Evolutionary conservation across 2,888 invertebrate genomes (phyloP).

Genomic region (Drosophila pegasa): DNA sequence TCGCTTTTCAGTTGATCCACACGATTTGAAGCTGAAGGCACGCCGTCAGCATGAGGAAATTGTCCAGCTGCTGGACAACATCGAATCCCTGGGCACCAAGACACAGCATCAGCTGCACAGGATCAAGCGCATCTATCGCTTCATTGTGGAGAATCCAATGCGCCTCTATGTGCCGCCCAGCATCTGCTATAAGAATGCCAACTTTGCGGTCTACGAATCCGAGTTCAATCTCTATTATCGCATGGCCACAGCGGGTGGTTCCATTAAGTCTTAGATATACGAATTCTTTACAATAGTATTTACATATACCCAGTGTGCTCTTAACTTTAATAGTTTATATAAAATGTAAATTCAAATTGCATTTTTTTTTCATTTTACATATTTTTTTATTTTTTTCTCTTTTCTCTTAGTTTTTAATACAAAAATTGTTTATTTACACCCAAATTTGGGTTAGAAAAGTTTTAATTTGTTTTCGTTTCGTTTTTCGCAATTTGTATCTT

Average conservation of each 20-base stretch:
- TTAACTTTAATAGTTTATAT: not conserved
- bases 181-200: constrained; percentile 78
- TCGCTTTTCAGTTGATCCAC: constrained; percentile 72
- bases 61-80: constrained; percentile 80
- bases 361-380: constrained; percentile 41
- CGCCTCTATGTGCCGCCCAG: constrained; percentile 80
- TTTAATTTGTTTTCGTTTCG: constrained; percentile 29
- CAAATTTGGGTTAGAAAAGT: constrained; percentile 49
- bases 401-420: constrained; percentile 56
- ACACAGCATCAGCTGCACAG: constrained; percentile 73
- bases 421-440: constrained; percentile 74
- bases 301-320: constrained; percentile 4
- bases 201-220: constrained; percentile 81
- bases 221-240: constrained; percentile 85
- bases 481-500: constrained; percentile 28
- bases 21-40: constrained; percentile 66
- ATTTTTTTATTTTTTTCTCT: constrained; percentile 52
- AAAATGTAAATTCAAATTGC: not conserved
- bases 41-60: constrained; percentile 81
- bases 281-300: not conserved
- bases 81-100: constrained; percentile 73
- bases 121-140: constrained; percentile 75
- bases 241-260: constrained; percentile 77
- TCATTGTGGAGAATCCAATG: constrained; percentile 82
- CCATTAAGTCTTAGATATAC: constrained; percentile 52